Conservation (phyloP, 30 jellyfish, hydroid and myxozoan genomes). For the Aurelia aurita region DNA sequence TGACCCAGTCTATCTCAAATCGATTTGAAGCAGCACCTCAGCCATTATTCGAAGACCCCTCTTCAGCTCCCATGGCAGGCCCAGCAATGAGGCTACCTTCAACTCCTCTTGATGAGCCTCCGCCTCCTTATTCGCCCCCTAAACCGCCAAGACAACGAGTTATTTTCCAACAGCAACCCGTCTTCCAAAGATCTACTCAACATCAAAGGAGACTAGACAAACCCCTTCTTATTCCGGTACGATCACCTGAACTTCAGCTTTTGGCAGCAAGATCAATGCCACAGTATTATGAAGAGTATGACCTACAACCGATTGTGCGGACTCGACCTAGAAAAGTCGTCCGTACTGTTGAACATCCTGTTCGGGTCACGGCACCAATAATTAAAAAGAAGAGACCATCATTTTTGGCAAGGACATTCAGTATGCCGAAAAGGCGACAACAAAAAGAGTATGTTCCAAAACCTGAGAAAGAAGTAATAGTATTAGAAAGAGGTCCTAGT, state of each 20-base stretch:
- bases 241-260: not conserved
- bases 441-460: not conserved
- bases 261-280: not conserved
- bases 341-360: not conserved
- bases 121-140: slow-evolving; percentile 76
- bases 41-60: slow-evolving; percentile 9
- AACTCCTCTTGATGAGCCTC: slow-evolving; percentile 48
- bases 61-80: slow-evolving; percentile 1
- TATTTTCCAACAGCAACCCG: not conserved
- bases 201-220: too few relatives aligned
- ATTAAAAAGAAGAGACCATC: not conserved
- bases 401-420: slow-evolving; percentile 7
- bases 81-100: slow-evolving; percentile 58
- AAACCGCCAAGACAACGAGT: not conserved
- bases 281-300: not conserved
- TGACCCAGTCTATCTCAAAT: too few relatives aligned
- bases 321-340: slow-evolving; percentile 4
- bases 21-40: not conserved
- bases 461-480: not conserved
- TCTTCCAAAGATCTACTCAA: too few relatives aligned
- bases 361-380: not conserved
- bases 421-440: slow-evolving; percentile 19
- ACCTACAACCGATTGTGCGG: not conserved
- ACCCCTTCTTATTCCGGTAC: not conserved
- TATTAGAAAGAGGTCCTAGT: not conserved